These are phyloP conservation scores for Sandelia bainsii DNA, from an alignment of 2,797 vertebrate genomes.

Conservation along the genomic window DNA sequence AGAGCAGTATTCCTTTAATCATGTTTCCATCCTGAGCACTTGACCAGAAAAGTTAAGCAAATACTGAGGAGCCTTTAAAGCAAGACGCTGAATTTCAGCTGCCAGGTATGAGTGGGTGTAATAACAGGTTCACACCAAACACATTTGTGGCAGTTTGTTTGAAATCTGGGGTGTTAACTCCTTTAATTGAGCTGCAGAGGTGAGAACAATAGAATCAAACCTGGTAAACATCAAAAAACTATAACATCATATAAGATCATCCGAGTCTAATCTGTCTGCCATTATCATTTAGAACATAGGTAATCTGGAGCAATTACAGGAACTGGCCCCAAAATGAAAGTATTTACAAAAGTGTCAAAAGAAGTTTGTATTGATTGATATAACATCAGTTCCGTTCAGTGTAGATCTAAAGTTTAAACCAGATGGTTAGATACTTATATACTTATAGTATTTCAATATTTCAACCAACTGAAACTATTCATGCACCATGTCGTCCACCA, in stretches of 20 bases:
- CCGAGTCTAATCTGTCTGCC: neutral
- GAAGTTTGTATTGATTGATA: no score
- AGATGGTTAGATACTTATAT: no score
- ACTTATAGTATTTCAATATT: no score
- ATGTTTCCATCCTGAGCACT: neutral
- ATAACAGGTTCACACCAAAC: neutral
- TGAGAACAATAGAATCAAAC: neutral
- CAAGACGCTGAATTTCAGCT: neutral
- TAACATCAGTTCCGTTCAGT: no score
- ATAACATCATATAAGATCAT: neutral
- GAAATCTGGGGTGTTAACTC: neutral
- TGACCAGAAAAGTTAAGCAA: neutral
- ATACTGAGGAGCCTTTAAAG: neutral
- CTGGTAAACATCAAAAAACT: neutral
- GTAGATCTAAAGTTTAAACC: no score
- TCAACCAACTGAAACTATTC: no score
- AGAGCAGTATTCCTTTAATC: neutral
- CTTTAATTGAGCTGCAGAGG: neutral
- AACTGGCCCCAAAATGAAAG: neutral
- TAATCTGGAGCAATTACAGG: neutral
- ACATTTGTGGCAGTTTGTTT: neutral
- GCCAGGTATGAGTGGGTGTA: conserved; percentile 17
- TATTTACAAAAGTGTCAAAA: no score
- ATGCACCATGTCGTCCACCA: no score
- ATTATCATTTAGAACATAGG: neutral